Percentiles rank a stretch among this genome's conserved stretches.
These are phyloP conservation scores for Enteromius afrohamiltoni DNA, from an alignment of 2,797 vertebrate species.

Conservation along the genomic window DNA sequence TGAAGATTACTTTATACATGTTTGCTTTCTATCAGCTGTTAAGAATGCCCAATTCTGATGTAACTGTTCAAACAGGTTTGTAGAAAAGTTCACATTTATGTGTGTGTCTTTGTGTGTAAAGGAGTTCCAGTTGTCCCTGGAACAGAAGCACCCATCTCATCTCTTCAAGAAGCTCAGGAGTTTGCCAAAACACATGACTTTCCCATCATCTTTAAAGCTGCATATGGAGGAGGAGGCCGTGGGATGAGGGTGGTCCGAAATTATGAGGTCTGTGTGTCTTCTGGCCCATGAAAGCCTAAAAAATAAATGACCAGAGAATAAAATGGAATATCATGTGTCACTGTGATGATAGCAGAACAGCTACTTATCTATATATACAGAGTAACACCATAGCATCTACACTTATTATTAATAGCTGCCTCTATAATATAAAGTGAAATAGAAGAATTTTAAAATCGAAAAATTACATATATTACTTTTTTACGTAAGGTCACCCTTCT, in stretches of 20 bases:
- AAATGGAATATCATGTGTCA: neutral
- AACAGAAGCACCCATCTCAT: conserved; percentile 81
- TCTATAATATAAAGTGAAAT: neutral
- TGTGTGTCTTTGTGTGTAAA: conserved; percentile 55
- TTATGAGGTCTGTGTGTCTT: conserved; percentile 78
- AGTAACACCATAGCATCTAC: neutral
- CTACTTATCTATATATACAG: neutral
- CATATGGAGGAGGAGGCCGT: conserved; percentile 90
- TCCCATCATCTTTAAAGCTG: conserved; percentile 95
- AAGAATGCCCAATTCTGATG: neutral
- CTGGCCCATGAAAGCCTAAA: neutral
- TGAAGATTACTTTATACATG: neutral
- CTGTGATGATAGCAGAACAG: neutral
- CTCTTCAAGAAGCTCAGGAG: conserved; percentile 82
- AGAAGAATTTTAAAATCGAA: neutral
- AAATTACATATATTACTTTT: neutral
- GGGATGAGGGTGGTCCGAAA: conserved; percentile 92
- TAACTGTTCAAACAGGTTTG: neutral
- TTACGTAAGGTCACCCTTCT: neutral
- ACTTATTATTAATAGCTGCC: neutral
- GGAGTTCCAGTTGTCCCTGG: conserved; percentile 92
- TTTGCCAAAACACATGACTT: conserved; percentile 88
- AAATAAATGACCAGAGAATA: neutral
- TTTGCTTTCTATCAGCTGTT: neutral
- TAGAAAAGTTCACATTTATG: no score